Conservation (phyloP, 2,888 invertebrate species). For the Agriotes lineatus region DNA sequence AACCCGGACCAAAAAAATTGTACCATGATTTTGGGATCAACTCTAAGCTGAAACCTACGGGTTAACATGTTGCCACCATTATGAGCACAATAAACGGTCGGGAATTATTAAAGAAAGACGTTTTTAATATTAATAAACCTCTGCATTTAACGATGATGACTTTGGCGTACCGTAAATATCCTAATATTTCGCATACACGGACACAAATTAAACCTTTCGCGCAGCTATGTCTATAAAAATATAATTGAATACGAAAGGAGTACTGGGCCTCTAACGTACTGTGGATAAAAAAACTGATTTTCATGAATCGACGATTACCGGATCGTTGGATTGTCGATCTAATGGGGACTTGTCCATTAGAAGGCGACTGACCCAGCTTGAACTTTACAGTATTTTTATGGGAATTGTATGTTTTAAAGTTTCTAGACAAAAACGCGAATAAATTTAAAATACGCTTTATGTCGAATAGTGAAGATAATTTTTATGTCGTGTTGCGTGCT, state of each 20-base stretch:
- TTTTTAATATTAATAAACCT: slow-evolving; percentile 33
- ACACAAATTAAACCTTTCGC: slow-evolving; percentile 20
- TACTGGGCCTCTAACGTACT: slow-evolving; percentile 28
- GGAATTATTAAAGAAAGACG: slow-evolving; percentile 22
- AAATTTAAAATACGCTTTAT: slow-evolving; percentile 39
- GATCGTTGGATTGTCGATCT: slow-evolving; percentile 43
- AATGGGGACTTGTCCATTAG: slow-evolving; percentile 50
- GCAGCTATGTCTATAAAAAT: slow-evolving; percentile 21
- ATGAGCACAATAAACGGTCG: slow-evolving; percentile 14
- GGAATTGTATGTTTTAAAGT: slow-evolving; percentile 49
- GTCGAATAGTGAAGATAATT: slow-evolving; percentile 34
- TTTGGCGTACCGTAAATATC: slow-evolving; percentile 22
- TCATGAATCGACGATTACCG: slow-evolving; percentile 44
- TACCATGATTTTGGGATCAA: slow-evolving; percentile 7
- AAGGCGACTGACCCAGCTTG: slow-evolving; percentile 52
- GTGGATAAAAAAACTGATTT: slow-evolving; percentile 42
- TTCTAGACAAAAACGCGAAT: slow-evolving; percentile 47
- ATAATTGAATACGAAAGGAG: slow-evolving; percentile 33
- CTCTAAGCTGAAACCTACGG: not conserved
- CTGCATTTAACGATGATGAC: slow-evolving; percentile 27
- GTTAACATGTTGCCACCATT: slow-evolving; percentile 16
- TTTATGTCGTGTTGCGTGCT: slow-evolving; percentile 29
- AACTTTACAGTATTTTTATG: slow-evolving; percentile 53
- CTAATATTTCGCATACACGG: slow-evolving; percentile 14
- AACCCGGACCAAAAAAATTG: not conserved